These are phyloP conservation scores for Liopterus haemorrhoidalis DNA, from an alignment of 2,888 invertebrate genomes.

Conservation along the genomic window DNA sequence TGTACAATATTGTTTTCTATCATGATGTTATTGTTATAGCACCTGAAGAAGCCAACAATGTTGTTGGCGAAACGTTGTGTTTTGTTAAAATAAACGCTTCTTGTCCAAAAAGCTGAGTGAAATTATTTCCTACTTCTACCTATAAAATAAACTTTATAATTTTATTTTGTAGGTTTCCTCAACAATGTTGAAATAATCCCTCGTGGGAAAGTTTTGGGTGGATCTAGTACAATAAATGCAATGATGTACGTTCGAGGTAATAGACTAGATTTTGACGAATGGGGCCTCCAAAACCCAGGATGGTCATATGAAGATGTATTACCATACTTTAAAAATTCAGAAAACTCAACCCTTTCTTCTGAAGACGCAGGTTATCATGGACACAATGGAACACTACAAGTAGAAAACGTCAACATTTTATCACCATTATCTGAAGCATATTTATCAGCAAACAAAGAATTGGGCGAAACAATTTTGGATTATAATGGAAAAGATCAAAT, in stretches of 20 bases:
- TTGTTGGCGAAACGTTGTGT: too few relatives aligned
- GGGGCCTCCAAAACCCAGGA: conserved; percentile 34
- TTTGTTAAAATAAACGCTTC: too few relatives aligned
- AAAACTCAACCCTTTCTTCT: conserved; percentile 20
- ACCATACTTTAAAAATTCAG: conserved; percentile 30
- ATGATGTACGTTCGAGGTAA: conserved; percentile 27
- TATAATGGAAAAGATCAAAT: conserved; percentile 25
- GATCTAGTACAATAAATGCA: conserved; percentile 28
- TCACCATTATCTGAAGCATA: conserved; percentile 14
- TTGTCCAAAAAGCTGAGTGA: too few relatives aligned
- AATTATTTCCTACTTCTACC: too few relatives aligned
- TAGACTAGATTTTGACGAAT: conserved; percentile 27
- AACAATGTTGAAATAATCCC: conserved; percentile 25
- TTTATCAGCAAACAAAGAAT: conserved; percentile 20
- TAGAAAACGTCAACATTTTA: conserved; percentile 22
- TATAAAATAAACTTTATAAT: too few relatives aligned
- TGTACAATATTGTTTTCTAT: too few relatives aligned
- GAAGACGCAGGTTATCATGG: conserved; percentile 11
- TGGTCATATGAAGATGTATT: conserved; percentile 30
- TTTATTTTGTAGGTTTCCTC: conserved; percentile 31
- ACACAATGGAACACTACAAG: conserved; percentile 23
- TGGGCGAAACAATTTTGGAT: conserved; percentile 22
- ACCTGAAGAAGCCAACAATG: too few relatives aligned
- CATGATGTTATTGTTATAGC: too few relatives aligned
- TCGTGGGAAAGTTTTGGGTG: conserved; percentile 30